Evolutionary conservation across 2,797 vertebrate species (phyloP), one percentile per base, ranked within the genome.

Genomic region (Falco concolor): DNA sequence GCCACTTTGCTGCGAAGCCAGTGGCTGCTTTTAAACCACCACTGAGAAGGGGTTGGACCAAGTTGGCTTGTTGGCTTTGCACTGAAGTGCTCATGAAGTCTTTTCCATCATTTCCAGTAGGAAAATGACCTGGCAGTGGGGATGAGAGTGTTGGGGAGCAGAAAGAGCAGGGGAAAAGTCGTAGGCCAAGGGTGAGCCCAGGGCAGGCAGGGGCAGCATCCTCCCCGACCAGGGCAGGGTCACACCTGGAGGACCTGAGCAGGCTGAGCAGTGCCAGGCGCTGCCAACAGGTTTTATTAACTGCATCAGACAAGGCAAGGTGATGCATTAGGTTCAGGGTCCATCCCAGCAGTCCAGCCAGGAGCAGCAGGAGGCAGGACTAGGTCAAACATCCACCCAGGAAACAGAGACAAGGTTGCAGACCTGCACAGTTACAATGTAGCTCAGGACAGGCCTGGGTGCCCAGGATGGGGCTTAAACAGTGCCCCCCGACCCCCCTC

Each of bases 211-310:
- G 14, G n/a, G 22, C 45, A 25, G 25, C 21, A 45, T 20, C 44
- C 42, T 83, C 30, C 38, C 44, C 0, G 2, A 5, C 5, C 0
- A 1, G 36, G 56, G 10, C 21, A 15, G 32, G 9, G 64, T 25
- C 9, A 8, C 52, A 64, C 50, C 42, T 56, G 12, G n/a, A 6
- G 57, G 20, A 56, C 12, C 40, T 12, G 16, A 60, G 59, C 63
- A 45, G 45, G 6, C 22, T 50, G 30, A 30, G 81, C 45, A 56
- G 59, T 0, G 0, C 7, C 8, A 3, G 10, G 34, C 7, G 6
- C 53, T 9, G 15, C 42, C 61, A 12, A 70, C 7, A 13, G 54
- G 50, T 32, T 90, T 47, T n/a, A 47, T 56, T 67, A 82, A 16
- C 61, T 0, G 1, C 1, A 0, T 18, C 57, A 73, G 25, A 18